These are phyloP conservation scores for Himalopsyche japonica DNA, from an alignment of 2,888 invertebrate genomes.

Conservation along the genomic window DNA sequence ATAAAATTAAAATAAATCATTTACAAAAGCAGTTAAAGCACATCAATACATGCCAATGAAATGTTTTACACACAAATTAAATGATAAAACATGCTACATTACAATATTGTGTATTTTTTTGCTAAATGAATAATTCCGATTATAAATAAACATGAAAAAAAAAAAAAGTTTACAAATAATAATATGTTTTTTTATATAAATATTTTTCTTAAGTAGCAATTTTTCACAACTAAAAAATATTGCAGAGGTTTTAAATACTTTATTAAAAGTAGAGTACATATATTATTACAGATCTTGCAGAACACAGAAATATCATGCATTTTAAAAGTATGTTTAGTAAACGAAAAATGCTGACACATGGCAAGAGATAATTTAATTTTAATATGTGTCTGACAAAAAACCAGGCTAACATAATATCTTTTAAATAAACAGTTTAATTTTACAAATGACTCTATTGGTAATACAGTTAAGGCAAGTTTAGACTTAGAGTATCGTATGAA, in stretches of 20 bases:
- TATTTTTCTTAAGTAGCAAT: background rate
- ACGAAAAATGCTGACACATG: background rate
- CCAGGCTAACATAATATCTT: background rate
- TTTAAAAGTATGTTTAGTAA: background rate
- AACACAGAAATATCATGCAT: background rate
- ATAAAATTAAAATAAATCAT: slow-evolving; percentile 5
- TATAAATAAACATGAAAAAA: background rate
- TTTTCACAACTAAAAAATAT: background rate
- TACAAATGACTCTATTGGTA: background rate
- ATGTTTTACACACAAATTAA: background rate
- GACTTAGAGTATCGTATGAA: slow-evolving; percentile 56
- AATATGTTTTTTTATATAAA: background rate
- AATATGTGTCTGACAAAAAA: background rate
- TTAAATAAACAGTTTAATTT: background rate
- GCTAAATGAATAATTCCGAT: background rate
- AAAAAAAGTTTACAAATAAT: background rate
- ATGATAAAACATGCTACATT: background rate
- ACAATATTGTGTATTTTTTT: background rate
- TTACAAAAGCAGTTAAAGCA: background rate
- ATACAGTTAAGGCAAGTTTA: slow-evolving; percentile 53
- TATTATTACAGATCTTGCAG: background rate
- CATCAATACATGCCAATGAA: background rate
- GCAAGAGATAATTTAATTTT: background rate
- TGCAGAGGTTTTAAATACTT: background rate
- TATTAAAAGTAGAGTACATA: background rate